Percentiles rank a stretch among this genome's conserved stretches.
Evolutionary conservation across 2,888 invertebrate species (phyloP).

Genomic region (Halictus ligatus): DNA sequence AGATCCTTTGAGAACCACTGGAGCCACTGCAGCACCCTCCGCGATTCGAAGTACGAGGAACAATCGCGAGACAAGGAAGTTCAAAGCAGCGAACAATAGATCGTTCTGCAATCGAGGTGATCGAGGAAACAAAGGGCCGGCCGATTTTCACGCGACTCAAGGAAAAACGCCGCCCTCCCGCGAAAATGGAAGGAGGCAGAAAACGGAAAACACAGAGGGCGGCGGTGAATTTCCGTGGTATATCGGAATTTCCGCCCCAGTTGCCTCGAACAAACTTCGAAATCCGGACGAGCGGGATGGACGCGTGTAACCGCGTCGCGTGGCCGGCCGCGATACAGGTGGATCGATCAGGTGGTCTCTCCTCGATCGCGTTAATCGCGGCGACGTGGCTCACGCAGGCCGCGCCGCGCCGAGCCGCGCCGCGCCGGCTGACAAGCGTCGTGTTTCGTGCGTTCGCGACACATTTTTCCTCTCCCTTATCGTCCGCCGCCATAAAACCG

Average conservation of each 20-base stretch:
- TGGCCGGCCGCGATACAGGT: slow-evolving; percentile 29
- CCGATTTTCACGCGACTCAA: not conserved
- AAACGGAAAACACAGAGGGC: slow-evolving; percentile 11
- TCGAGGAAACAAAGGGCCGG: not conserved
- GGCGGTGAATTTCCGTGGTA: slow-evolving; percentile 17
- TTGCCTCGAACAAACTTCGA: slow-evolving; percentile 47
- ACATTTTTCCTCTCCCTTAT: not conserved
- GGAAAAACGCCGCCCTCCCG: not conserved
- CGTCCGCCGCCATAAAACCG: not conserved
- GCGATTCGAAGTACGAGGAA: not conserved
- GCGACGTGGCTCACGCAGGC: not conserved
- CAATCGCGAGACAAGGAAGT: not conserved
- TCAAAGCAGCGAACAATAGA: not conserved
- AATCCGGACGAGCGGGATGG: slow-evolving; percentile 18
- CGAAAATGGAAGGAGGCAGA: slow-evolving; percentile 10
- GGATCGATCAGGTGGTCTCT: slow-evolving; percentile 19
- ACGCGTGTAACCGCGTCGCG: slow-evolving; percentile 27
- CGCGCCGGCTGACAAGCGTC: slow-evolving; percentile 1
- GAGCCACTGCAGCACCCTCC: not conserved
- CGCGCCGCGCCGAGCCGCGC: not conserved
- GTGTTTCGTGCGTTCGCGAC: not conserved
- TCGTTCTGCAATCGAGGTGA: not conserved
- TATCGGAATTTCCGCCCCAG: slow-evolving; percentile 52
- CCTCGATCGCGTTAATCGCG: slow-evolving; percentile 7
- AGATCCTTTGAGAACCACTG: too few species aligned